A percentile compares a stretch with the other conserved stretches of the same genome.
Conservation (phyloP, 2,113 vertebrate genomes). For the Scopus umbretta region DNA sequence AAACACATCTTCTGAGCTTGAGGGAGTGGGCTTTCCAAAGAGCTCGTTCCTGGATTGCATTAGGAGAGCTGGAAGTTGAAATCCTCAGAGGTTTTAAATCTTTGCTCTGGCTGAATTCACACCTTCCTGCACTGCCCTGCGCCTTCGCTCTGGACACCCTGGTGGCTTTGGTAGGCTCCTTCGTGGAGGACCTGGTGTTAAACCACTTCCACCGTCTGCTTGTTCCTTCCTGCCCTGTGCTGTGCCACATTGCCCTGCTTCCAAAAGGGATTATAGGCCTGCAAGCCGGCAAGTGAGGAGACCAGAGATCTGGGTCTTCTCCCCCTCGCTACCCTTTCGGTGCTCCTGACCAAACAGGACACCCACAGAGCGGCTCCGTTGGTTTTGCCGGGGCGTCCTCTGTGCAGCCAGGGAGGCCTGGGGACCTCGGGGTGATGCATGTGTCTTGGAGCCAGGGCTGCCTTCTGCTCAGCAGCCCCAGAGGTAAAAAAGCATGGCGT, state of each 20-base stretch:
- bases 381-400: not conserved
- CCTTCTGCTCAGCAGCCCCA: not conserved
- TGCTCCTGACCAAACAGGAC: not conserved
- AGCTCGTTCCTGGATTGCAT: not conserved
- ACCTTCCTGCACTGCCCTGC: not conserved
- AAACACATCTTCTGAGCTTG: not conserved
- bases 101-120: not conserved
- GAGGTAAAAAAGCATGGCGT: not conserved
- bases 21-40: not conserved
- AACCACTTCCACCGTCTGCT: not conserved
- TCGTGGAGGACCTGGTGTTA: not conserved
- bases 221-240: not conserved
- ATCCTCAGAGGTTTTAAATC: not conserved
- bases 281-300: too few species aligned
- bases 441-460: not conserved
- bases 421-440: not conserved
- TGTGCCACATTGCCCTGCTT: not conserved
- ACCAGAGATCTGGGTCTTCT: not conserved
- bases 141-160: not conserved
- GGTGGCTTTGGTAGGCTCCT: not conserved
- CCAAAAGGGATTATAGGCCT: not conserved
- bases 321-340: not conserved
- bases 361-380: rapidly evolving
- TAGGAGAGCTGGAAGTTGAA: not conserved
- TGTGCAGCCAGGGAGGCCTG: not conserved